A percentile compares a stretch with the other conserved stretches of the same genome.
Evolutionary conservation across 2,113 vertebrate genomes (phyloP).

Genomic region (Oryzias javanicus): DNA sequence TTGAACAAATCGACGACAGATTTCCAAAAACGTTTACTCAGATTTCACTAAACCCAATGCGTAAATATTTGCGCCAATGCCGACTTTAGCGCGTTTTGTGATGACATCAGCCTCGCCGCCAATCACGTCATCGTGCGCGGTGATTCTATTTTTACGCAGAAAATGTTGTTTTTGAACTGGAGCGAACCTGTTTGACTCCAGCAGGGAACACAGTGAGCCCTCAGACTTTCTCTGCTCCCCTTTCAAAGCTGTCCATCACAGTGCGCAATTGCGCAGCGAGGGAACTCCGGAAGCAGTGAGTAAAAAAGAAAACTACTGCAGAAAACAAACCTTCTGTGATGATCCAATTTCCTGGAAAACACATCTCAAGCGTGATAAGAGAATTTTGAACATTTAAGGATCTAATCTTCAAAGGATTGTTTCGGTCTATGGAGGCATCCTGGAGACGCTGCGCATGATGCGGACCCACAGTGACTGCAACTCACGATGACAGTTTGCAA

Average conservation of each 20-base stretch:
- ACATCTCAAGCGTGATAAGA: slow-evolving; percentile 1
- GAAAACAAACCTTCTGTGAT: slow-evolving; percentile 19
- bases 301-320: slow-evolving; percentile 32
- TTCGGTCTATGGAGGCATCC: slow-evolving; percentile 6
- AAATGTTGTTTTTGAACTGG: slow-evolving; percentile 46
- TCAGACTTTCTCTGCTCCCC: not conserved
- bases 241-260: slow-evolving; percentile 32
- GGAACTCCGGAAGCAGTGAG: slow-evolving; percentile 17
- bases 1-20: too few relatives aligned
- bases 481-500: slow-evolving; percentile 56
- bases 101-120: slow-evolving; percentile 56
- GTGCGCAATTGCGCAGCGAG: slow-evolving; percentile 70
- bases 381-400: not conserved
- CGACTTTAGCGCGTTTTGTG: slow-evolving; percentile 35
- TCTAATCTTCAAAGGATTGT: not conserved
- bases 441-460: slow-evolving; percentile 14
- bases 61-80: slow-evolving; percentile 1
- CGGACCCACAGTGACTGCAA: slow-evolving; percentile 24
- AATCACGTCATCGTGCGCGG: slow-evolving; percentile 50
- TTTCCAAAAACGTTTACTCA: not conserved
- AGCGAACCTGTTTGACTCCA: slow-evolving; percentile 5
- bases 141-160: slow-evolving; percentile 64
- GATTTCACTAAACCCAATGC: not conserved
- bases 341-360: slow-evolving; percentile 26
- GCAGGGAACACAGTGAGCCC: slow-evolving; percentile 4